phyloP scores from a whole-genome alignment of 2,888 invertebrate species.

The Micoletzkya japonica region DNA sequence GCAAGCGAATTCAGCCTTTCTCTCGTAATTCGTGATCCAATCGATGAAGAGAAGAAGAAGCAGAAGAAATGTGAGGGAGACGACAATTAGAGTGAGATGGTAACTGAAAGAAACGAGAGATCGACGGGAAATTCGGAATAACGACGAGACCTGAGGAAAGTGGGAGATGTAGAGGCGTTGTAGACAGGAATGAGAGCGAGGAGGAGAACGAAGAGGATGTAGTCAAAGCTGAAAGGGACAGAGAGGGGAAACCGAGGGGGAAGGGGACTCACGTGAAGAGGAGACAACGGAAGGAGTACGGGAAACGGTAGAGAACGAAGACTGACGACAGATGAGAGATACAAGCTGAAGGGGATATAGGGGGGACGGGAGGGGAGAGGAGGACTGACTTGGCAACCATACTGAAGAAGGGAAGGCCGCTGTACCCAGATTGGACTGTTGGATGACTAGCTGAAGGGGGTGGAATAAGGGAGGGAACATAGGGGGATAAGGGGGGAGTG shows the following conservation, averaged over 20 bases:
- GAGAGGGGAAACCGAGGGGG: not conserved
- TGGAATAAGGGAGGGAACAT: not conserved
- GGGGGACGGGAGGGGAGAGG: not conserved
- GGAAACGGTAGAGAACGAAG: slow-evolving; percentile 58
- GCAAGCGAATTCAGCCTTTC: slow-evolving; percentile 87
- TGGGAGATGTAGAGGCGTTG: slow-evolving; percentile 32
- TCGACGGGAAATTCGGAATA: not conserved
- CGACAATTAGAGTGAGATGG: slow-evolving; percentile 57
- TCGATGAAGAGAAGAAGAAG: slow-evolving; percentile 59
- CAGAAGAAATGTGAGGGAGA: slow-evolving; percentile 55
- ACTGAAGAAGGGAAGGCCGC: slow-evolving; percentile 50
- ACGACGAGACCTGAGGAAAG: slow-evolving; percentile 37
- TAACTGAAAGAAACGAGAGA: slow-evolving; percentile 38
- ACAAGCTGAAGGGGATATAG: slow-evolving; percentile 40
- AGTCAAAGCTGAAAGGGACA: slow-evolving; percentile 51
- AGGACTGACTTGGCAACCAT: slow-evolving; percentile 53
- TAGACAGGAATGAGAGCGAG: slow-evolving; percentile 55
- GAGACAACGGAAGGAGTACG: slow-evolving; percentile 57
- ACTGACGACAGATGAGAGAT: slow-evolving; percentile 57
- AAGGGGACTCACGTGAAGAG: slow-evolving; percentile 25
- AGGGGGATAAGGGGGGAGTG: no score
- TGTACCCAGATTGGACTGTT: slow-evolving; percentile 37
- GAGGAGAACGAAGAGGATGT: slow-evolving; percentile 54
- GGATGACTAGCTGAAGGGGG: slow-evolving; percentile 39
- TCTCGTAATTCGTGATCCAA: slow-evolving; percentile 64